Base-by-base conservation (phyloP, 1,140 invertebrate genomes). In the Trichonephila inaurata region DNA sequence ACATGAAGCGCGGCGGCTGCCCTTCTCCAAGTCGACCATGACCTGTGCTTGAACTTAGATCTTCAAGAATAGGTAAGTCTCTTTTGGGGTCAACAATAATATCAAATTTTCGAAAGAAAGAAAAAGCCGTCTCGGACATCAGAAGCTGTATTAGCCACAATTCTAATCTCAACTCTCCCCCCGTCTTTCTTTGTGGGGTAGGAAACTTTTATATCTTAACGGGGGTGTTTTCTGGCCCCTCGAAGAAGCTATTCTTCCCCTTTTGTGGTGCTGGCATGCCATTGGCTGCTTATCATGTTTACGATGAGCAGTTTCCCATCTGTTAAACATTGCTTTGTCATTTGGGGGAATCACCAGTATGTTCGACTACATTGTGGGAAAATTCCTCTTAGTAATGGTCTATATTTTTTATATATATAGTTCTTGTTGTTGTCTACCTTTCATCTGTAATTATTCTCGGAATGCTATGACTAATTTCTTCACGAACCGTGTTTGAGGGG, bases 31-130 rank as follows among this genome's bases (percentile, higher is more conserved):
- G 28, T 60, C 83, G 83, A 85, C 83, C 83, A 14, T 85, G 83
- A 85, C 44, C 83, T 85, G 51, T 24, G 83, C 83, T 85, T 85
- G 51, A 58, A 85, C 51, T 28, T 28, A 33, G n/a, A 21, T 24
- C 51, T 60, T 51, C 12, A 85, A 60, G 58, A 85, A 85, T 60
- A 85, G 83, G 40, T 60, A 85, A 85, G 83, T 85, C n/a, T n/a
- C n/a, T n/a, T 60, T 12, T 85, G 83, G 60, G 83, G 83, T 51
- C 40, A 85, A 85, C 83, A 85, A 85, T 58, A 85, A 85, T 60
- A 33, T 24, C 21, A 60, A 58, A 21, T 51, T 77, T 77, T 77
- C 14, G 33, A 28, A 19, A 40, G 18, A 40, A 64, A 21, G n/a
- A 16, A 40, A 77, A 77, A 19, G 12, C 16, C 24, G 72, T 77